phyloP scores from a whole-genome alignment of 2,888 invertebrate genomes.

The Drosophila antonietae region DNA sequence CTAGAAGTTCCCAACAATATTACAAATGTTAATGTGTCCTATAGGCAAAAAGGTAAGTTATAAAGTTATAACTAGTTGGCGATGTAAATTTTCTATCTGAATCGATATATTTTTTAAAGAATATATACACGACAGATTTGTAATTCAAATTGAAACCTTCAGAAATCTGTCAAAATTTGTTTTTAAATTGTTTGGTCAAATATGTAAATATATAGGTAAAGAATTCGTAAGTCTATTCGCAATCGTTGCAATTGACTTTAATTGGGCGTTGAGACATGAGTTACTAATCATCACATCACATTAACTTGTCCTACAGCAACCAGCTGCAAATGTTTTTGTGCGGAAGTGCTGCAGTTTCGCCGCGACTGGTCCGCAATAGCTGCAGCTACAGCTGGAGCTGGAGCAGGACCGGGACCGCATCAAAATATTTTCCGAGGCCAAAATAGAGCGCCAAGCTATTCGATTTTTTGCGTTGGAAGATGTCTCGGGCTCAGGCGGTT shows the following conservation, averaged over 20 bases:
- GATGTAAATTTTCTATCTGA: too few relatives aligned
- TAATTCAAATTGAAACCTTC: background rate
- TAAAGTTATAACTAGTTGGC: too few relatives aligned
- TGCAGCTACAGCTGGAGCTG: constrained; percentile 82
- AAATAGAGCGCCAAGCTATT: background rate
- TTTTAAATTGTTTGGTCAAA: background rate
- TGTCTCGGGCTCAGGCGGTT: constrained; percentile 2
- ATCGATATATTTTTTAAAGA: background rate
- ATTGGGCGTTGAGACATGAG: constrained; percentile 30
- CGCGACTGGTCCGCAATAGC: constrained; percentile 84
- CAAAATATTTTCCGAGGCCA: constrained; percentile 72
- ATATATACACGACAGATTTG: background rate
- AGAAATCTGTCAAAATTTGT: constrained; percentile 5
- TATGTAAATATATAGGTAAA: constrained; percentile 3
- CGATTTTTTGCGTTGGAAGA: constrained; percentile 19
- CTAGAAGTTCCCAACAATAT: too few relatives aligned
- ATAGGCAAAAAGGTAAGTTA: too few relatives aligned
- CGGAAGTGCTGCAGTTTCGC: constrained; percentile 84
- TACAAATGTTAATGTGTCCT: too few relatives aligned
- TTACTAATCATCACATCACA: constrained; percentile 23
- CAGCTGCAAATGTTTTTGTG: constrained; percentile 78
- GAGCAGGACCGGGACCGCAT: constrained; percentile 65
- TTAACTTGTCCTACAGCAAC: constrained; percentile 37
- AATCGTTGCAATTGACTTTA: constrained; percentile 11
- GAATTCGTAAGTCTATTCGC: constrained; percentile 3